Evolutionary conservation across 2,113 vertebrate species (phyloP), one percentile per base, ranked within the genome.

Genomic region (Atlantisia rogersi): DNA sequence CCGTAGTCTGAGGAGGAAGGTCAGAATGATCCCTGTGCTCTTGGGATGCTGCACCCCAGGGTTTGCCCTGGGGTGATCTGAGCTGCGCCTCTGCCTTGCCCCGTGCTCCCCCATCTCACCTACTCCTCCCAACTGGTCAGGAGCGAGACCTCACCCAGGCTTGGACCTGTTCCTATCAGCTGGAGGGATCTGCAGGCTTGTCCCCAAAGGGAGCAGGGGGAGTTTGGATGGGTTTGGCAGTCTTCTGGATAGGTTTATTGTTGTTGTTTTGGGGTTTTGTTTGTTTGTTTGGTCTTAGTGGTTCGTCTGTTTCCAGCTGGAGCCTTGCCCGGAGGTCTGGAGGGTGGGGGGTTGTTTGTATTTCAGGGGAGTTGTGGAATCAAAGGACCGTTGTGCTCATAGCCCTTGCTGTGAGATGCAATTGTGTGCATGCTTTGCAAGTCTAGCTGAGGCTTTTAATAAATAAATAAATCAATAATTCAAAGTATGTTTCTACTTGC

Each of bases 231-330:
- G 13, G 8, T 40, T 53, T 25, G 92, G 92, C 88, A 68, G 62
- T 65, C 88, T 40, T 69, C 65, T 81, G 78, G 32, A 18, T 60
- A 10, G 4, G 7, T 53, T 63, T 21, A 1, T 70, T 42, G 35
- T 40, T 32, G 18, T 52, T 65, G 56, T 74, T 90, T 79, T 11
- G 37, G 50, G 60, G 52, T 2, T 53, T 83, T 50, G 58, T 74
- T 96, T 17, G 69, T 70, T 89, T 82, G 88, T 67, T 93, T 88
- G 55, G 31, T 76, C 80, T 35, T 7, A 37, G 32, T 60, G 86
- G 15, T 58, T 95, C 92, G 89, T 19, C 83, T 85, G 79, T 40
- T 46, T 80, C 40, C 90, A 95, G 79, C 92, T 96, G 94, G 86
- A 96, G 44, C 56, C 9, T 12, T 55, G 77, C 88, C 96, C 16